A percentile compares a stretch with the other conserved stretches of the same genome.
Evolutionary conservation across 2,888 invertebrate species (phyloP).

Genomic region (Drosophila algonquin): DNA sequence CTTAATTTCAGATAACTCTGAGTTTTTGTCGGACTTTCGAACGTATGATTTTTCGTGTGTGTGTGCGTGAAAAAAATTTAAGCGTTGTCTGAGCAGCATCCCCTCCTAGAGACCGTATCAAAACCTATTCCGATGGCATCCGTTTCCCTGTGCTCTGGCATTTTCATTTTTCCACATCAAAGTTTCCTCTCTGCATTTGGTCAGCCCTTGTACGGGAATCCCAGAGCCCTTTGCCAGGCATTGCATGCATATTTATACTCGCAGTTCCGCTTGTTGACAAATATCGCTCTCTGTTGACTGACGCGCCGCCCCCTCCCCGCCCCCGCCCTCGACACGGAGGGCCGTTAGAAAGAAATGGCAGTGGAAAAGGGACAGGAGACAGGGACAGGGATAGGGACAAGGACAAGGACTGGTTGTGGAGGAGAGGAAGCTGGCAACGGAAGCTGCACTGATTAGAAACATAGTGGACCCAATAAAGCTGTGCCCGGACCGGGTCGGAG

Average conservation of each 20-base stretch:
- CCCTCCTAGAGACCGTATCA: not conserved
- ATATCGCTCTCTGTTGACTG: constrained; percentile 68
- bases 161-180: constrained; percentile 3
- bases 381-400: not conserved
- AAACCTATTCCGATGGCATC: not conserved
- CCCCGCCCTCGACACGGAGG: not conserved
- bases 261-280: constrained; percentile 80
- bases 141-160: not conserved
- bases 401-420: not conserved
- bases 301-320: constrained; percentile 8
- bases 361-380: constrained; percentile 2
- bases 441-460: constrained; percentile 82
- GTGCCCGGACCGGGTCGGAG: constrained; percentile 8
- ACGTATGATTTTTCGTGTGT: no score
- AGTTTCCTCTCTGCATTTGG: constrained; percentile 11
- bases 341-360: constrained; percentile 6
- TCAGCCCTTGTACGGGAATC: not conserved
- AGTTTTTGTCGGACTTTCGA: no score
- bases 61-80: no score
- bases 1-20: no score
- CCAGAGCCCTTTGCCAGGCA: not conserved
- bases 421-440: constrained; percentile 51
- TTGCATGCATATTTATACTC: constrained; percentile 78
- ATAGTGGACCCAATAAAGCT: constrained; percentile 51
- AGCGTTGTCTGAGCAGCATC: not conserved